These are phyloP conservation scores for Callimorpha dominula DNA, from an alignment of 2,888 invertebrate genomes.

Conservation along the genomic window DNA sequence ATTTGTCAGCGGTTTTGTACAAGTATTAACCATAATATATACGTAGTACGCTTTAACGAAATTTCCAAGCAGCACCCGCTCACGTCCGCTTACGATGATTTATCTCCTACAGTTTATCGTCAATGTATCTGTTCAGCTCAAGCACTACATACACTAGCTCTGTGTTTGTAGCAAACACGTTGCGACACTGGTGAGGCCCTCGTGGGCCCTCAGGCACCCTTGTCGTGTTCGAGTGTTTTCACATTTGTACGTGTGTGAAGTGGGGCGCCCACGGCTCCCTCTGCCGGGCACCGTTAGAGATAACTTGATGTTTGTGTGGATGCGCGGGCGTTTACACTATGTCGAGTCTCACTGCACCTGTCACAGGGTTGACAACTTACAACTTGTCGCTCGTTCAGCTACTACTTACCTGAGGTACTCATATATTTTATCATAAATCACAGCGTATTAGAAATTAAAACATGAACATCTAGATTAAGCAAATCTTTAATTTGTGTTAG, in stretches of 20 bases:
- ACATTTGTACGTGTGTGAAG: constrained; percentile 36
- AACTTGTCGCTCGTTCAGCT: not conserved
- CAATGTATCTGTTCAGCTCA: constrained; percentile 18
- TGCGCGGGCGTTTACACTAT: constrained; percentile 31
- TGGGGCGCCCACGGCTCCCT: constrained; percentile 43
- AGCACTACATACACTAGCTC: constrained; percentile 18
- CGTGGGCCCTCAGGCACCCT: constrained; percentile 16
- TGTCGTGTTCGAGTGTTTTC: constrained; percentile 33
- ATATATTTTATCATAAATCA: not conserved
- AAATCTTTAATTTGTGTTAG: too few species aligned
- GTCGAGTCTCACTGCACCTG: constrained; percentile 33
- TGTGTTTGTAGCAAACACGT: constrained; percentile 46
- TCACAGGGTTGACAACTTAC: constrained; percentile 19
- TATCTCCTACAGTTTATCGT: constrained; percentile 16
- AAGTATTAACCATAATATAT: not conserved
- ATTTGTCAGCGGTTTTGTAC: not conserved
- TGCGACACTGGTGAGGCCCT: constrained; percentile 27
- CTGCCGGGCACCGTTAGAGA: constrained; percentile 34
- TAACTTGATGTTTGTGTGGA: constrained; percentile 20
- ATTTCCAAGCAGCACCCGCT: not conserved
- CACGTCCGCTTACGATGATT: constrained; percentile 9
- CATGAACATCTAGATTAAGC: not conserved
- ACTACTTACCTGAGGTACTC: not conserved
- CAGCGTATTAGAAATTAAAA: not conserved
- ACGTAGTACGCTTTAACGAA: not conserved